These are phyloP conservation scores for Nipponia nippon DNA, from an alignment of 2,113 vertebrate species.

Conservation along the genomic window DNA sequence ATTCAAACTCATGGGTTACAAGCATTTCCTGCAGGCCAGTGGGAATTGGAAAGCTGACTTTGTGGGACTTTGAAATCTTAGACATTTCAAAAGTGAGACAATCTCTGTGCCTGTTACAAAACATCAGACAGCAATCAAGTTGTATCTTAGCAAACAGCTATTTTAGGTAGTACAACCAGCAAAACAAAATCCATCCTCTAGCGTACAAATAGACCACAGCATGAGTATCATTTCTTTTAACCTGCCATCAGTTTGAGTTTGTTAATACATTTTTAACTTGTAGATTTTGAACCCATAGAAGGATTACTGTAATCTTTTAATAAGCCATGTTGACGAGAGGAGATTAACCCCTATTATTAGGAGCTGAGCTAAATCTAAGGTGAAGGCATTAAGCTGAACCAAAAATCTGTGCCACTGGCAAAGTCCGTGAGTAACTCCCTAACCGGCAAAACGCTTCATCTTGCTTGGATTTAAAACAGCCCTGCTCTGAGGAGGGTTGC, in stretches of 20 bases:
- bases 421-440: neutral
- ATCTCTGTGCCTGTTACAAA: neutral
- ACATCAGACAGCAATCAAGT: neutral
- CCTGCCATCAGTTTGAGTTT: accelerated
- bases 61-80: constrained; percentile 11
- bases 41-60: constrained; percentile 22
- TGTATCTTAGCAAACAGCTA: neutral
- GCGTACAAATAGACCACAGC: neutral
- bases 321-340: neutral
- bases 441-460: neutral
- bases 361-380: neutral
- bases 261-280: neutral
- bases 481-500: neutral
- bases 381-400: neutral
- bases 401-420: neutral
- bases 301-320: constrained; percentile 13
- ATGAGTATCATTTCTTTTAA: neutral
- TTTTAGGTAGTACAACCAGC: neutral
- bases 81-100: neutral
- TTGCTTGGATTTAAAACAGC: neutral
- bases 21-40: constrained; percentile 42
- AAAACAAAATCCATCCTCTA: neutral
- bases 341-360: neutral
- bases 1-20: constrained; percentile 5
- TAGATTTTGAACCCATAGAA: neutral